Conservation (phyloP, 1,140 invertebrate genomes). For the Coenobita brevimanus region DNA sequence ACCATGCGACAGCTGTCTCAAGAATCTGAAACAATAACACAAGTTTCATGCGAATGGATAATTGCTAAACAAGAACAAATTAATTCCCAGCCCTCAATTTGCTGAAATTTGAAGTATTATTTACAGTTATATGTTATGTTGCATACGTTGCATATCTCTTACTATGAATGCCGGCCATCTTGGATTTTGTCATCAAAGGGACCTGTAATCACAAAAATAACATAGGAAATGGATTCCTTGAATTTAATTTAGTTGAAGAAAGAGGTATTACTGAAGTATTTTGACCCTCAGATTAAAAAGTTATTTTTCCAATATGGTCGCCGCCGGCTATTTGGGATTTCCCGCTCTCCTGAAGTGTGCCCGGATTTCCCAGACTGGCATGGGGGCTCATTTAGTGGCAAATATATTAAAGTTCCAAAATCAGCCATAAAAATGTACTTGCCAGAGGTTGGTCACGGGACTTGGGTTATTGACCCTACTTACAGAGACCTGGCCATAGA, state of each 20-base stretch:
- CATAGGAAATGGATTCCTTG: slow-evolving; percentile 3
- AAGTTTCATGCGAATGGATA: slow-evolving; percentile 7
- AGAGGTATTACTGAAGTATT: slow-evolving; percentile 13
- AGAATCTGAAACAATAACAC: not conserved
- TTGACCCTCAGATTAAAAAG: not conserved
- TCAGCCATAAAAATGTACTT: slow-evolving; percentile 5
- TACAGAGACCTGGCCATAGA: no score
- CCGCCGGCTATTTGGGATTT: slow-evolving; percentile 1
- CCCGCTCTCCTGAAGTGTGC: slow-evolving; percentile 10
- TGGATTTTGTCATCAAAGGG: not conserved
- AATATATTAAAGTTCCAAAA: slow-evolving; percentile 18
- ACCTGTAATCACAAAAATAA: slow-evolving; percentile 7
- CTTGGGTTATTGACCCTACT: slow-evolving; percentile 10
- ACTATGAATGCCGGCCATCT: not conserved
- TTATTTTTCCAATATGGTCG: not conserved
- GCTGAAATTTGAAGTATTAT: not conserved
- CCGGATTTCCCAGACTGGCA: slow-evolving; percentile 4
- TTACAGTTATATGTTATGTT: no score
- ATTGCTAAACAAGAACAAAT: not conserved
- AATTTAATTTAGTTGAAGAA: not conserved
- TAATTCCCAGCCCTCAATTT: not conserved
- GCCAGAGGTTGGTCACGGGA: slow-evolving; percentile 18
- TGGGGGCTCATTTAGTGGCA: not conserved
- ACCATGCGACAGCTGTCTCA: no score
- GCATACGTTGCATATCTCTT: no score